phyloP scores from a whole-genome alignment of 1,140 invertebrate genomes.

The Drosophila littoralis region DNA sequence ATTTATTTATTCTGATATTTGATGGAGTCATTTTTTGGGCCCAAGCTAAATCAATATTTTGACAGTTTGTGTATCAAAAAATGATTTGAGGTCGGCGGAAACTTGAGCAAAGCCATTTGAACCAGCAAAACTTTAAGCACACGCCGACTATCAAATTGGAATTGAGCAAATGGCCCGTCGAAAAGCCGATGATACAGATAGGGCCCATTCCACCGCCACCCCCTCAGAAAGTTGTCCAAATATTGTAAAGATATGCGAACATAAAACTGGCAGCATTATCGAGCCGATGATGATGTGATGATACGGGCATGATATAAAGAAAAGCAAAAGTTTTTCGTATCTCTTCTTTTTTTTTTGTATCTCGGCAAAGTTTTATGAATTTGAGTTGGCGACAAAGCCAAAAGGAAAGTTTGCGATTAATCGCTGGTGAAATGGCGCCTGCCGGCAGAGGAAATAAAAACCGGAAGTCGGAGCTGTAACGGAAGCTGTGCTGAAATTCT shows the following conservation, averaged over 20 bases:
- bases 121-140: slow-evolving; percentile 6
- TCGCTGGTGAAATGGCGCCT: slow-evolving; percentile 68
- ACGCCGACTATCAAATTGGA: slow-evolving; percentile 19
- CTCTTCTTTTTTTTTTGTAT: slow-evolving; percentile 29
- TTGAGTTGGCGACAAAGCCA: slow-evolving; percentile 66
- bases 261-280: slow-evolving; percentile 79
- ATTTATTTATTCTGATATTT: background rate
- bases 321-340: slow-evolving; percentile 70
- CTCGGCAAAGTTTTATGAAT: slow-evolving; percentile 56
- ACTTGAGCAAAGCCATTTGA: slow-evolving; percentile 35
- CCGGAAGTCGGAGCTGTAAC: slow-evolving; percentile 18
- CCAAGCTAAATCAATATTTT: slow-evolving; percentile 59
- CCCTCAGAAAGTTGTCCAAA: slow-evolving; percentile 37
- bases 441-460: slow-evolving; percentile 51
- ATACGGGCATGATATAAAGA: slow-evolving; percentile 67
- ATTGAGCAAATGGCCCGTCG: slow-evolving; percentile 1
- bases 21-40: background rate
- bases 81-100: slow-evolving; percentile 49
- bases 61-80: slow-evolving; percentile 59
- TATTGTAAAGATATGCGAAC: slow-evolving; percentile 66
- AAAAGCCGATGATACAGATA: slow-evolving; percentile 1
- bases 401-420: slow-evolving; percentile 67
- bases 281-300: slow-evolving; percentile 81
- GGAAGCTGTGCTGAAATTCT: slow-evolving; percentile 27
- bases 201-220: slow-evolving; percentile 2